Base-by-base conservation (phyloP, 2,888 invertebrate species). In the Unio pictorum region DNA sequence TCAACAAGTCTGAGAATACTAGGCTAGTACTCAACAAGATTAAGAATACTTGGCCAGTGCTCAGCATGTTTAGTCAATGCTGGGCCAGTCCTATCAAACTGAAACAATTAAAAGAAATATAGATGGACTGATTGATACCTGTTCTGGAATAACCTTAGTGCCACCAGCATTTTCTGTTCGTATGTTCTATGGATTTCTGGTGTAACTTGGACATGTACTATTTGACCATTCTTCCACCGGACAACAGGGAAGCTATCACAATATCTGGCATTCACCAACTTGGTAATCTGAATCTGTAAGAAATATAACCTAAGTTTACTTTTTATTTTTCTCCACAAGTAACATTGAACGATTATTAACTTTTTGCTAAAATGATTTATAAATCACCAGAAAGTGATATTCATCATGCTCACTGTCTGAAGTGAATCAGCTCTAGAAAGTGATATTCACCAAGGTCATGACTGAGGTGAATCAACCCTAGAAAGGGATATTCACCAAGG, bases 191-290 rank as follows among this genome's bases (percentile, higher is more conserved):
- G 87, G 15, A 90, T 80, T 64, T 90, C 89, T 3, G 88, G 87
- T 45, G 90, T 89, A 7, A 90, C 87, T 64, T 89, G 88, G 18
- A 90, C 90, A 73, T 90, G 90, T 18, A 89, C 87, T 26, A 88
- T 82, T 55, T 81, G 80, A 5, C 90, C 90, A 69, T 90, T 89
- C 71, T 84, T 88, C 89, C 90, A 89, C 54, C 83, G 77, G 20
- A 90, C 88, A 59, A 89, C 87, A 5, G 89, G 89, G 69, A 90
- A 90, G 67, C 85, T 81, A 58, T 88, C 86, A 80, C 90, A 90
- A 81, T 90, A 90, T 68, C 81, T 83, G 4, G 90, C 90, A 81
- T 89, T 88, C 28, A 90, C 84, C 59, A 90, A 77, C 75, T 89
- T 89, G 62, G 84, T 78, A 20, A 80, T 75, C 6, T 77, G 74